Base-by-base conservation (phyloP, 2,888 invertebrate genomes). In the Cryptocephalus moraei region DNA sequence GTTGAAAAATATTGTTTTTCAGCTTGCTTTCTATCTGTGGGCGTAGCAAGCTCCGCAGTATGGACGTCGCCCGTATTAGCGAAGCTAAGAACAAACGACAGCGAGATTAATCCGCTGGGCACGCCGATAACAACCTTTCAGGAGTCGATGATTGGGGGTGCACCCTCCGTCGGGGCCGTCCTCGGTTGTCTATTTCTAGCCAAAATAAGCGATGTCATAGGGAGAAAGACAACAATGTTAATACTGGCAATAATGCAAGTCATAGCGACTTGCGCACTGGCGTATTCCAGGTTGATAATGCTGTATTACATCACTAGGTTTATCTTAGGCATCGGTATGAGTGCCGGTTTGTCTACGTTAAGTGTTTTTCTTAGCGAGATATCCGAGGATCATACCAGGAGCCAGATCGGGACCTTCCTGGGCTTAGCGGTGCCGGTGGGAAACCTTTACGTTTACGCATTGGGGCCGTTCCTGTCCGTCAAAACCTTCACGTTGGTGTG, bases 321-420 rank as follows among this genome's bases (percentile, higher is more conserved):
- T 56, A 70, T 74, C 50, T 77, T 76, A 68, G 86, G 86, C 41
- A 59, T 83, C 0, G 79, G 78, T 1, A 75, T 80, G 0, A 83
- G 85, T 0, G 77, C 81, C 62, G 71, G 80, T n/a, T 84, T 82
- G 69, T 80, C 84, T 0, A 78, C 82, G 1, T 78, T 82, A 1
- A 89, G 91, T 0, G 84, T 90, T 77, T 92, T 91, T 69, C 79
- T 90, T 49, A 86, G 86, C 38, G 92, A 92, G 69, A 86, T 89
- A 32, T 79, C 90, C 8, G 83, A 87, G 74, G 80, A 82, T 47
- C 81, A 82, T 22, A 78, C 82, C 10, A 75, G 92, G 49, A 91
- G 91, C 0, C 80, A 84, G 0, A 71, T 91, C 1, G 54, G 56
- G 8, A 47, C 89, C 1, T 80, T 87, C 50, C 78, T 89, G 49